Conservation (phyloP, 1,140 invertebrate species). For the Sycobia sp. region DNA sequence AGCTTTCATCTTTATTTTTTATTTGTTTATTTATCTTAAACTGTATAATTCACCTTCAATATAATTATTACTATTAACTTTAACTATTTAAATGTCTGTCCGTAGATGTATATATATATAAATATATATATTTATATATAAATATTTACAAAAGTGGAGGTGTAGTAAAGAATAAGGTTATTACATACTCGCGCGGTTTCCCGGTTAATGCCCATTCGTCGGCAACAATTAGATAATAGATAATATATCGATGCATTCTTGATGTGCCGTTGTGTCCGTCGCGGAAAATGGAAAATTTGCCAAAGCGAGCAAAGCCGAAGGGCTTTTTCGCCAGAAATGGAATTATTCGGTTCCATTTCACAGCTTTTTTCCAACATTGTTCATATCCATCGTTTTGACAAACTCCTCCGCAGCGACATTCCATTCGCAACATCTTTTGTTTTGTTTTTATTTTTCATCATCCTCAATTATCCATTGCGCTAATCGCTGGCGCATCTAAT, state of each 20-base stretch:
- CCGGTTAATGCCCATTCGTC: conserved; percentile 60
- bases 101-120: conserved; percentile 29
- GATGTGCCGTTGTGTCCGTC: conserved; percentile 35
- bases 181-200: conserved; percentile 54
- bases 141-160: conserved; percentile 41
- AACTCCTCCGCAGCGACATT: too few relatives aligned
- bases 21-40: conserved; percentile 20
- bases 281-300: background rate
- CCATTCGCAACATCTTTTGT: too few relatives aligned
- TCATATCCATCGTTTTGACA: too few relatives aligned
- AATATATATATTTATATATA: conserved; percentile 35
- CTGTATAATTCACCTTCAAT: conserved; percentile 32
- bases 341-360: conserved; percentile 17
- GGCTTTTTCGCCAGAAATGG: background rate
- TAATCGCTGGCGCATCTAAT: conserved; percentile 39
- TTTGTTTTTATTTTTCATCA: conserved; percentile 8
- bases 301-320: background rate
- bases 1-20: conserved; percentile 22
- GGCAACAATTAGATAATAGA: conserved; percentile 61
- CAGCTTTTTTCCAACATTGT: conserved; percentile 32
- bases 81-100: conserved; percentile 36
- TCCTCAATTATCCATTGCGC: conserved; percentile 15
- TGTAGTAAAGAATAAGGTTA: conserved; percentile 49
- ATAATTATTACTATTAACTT: conserved; percentile 35
- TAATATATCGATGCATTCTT: conserved; percentile 55